Evolutionary conservation across 2,797 vertebrate species (phyloP), one percentile per base, ranked within the genome.

Genomic region (Mico argentatus): DNA sequence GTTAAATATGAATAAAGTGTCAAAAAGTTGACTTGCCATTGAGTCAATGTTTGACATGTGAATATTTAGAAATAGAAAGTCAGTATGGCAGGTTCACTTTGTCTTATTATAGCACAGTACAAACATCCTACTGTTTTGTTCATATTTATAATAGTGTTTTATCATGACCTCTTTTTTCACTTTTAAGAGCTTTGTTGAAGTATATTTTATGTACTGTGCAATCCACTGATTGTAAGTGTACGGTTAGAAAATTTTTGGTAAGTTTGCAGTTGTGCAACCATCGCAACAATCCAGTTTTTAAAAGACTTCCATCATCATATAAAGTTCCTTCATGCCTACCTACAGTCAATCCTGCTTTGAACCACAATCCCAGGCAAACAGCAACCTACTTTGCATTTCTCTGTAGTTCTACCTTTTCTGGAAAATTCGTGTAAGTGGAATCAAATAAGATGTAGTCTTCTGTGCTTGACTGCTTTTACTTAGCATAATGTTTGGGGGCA

Each of bases 1-100:
- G 70, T 96, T 92, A 70, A 77, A 3, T 96, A 87, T 24, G 20
- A 90, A 72, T 72, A 64, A 27, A 84, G 64, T 12, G 26, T 72
- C 92, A 27, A 95, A 94, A 86, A 93, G 8, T 93, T 88, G 52
- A 80, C 90, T 93, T 97, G 27, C 89, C 85, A 46, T 2, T 86
- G 30, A 89, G 30, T 30, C 0, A 41, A 0, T 87, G 61, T 96
- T 61, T 89, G 67, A 94, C 22, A 33, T 97, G 33, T 95, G 36
- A 76, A 88, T 88, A 97, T 81, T 89, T 88, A 44, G 82, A 97
- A 98, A 19, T 90, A 88, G 72, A 80, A 91, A 94, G 26, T 22
- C 8, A 3, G 3, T 52, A 27, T 64, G 52, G 33, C 15, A 61
- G 33, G 11, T 44, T 79, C 61, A 44, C 39, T 92, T 93, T 70